Base-by-base conservation (phyloP, 2,113 vertebrate genomes). In the Grammomys surdaster region DNA sequence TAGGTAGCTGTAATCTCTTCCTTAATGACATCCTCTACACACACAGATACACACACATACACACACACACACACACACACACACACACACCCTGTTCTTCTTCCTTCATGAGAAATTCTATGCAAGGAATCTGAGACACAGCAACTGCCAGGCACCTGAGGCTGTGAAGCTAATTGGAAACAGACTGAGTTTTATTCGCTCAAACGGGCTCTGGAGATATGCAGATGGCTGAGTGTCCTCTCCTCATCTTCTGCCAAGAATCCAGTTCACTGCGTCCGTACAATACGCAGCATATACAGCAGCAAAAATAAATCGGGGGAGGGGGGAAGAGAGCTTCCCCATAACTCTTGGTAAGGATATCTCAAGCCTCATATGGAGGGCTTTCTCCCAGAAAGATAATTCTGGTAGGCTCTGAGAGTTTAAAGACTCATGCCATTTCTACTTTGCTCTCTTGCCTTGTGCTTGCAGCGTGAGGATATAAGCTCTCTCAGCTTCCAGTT, bases 181-280 rank as follows among this genome's bases (percentile, higher is more conserved):
- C 19, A 87, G 16, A 54, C 33, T 89, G 51, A 56, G 24, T 48
- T 91, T 92, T 72, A 72, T 73, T 48, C 28, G 43, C 17, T 86
- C 65, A 84, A 2, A 60, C 72, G 90, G 96, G 43, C 90, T 93
- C 93, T 93, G 11, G 77, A 95, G 51, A 89, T n/a, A 76, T 22
- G 20, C 88, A 89, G 5, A 48, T 58, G 69, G 67, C 89, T 16
- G 11, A 46, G 75, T 51, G 5, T 31, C 56, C 33, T n/a, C 36
- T 75, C 46, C 88, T 36, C 1, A 0, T 43, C 26, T 4, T 40
- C 67, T 24, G 28, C 7, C n/a, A 36, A 60, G 75, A 94, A 90
- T 69, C 51, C 82, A 94, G 40, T 67, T 31, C 40, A 73, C 31
- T 56, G 81, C 12, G 11, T 58, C 65, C 75, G 82, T 85, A 46